phyloP scores from a whole-genome alignment of 2,113 vertebrate species.

The Phocoena phocoena region DNA sequence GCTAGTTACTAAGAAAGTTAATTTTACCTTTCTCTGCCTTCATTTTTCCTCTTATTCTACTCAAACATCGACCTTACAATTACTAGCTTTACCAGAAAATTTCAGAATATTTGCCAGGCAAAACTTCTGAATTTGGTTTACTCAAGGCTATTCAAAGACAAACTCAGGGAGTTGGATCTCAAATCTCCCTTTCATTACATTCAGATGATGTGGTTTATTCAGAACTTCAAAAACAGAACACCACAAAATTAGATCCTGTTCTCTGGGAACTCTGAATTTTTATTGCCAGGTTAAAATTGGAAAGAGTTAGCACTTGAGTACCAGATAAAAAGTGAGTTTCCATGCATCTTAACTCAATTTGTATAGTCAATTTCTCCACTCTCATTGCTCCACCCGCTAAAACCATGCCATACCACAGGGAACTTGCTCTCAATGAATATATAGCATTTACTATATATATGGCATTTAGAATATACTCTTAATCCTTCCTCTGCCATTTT shows the following conservation, averaged over 20 bases:
- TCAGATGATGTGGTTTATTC: constrained; percentile 40
- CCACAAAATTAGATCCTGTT: constrained; percentile 52
- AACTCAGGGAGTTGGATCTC: background rate
- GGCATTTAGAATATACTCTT: background rate
- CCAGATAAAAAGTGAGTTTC: constrained; percentile 35
- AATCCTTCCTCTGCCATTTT: background rate
- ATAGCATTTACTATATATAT: background rate
- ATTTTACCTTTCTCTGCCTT: background rate
- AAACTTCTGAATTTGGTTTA: constrained; percentile 53
- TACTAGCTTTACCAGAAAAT: constrained; percentile 37
- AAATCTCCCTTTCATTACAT: constrained; percentile 55
- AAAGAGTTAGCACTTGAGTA: background rate
- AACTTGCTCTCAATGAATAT: background rate
- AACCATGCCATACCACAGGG: background rate
- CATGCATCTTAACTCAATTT: background rate
- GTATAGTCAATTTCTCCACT: background rate
- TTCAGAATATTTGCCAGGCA: constrained; percentile 49
- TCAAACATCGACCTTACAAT: background rate
- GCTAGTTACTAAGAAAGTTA: background rate
- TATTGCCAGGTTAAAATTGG: constrained; percentile 53
- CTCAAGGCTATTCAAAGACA: constrained; percentile 47
- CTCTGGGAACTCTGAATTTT: constrained; percentile 42
- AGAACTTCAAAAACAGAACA: constrained; percentile 48
- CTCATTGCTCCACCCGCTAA: background rate
- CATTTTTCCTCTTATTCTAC: background rate